Evolutionary conservation across 2,888 invertebrate species (phyloP), one percentile per base, ranked within the genome.

Genomic region (Diloba caeruleocephala): DNA sequence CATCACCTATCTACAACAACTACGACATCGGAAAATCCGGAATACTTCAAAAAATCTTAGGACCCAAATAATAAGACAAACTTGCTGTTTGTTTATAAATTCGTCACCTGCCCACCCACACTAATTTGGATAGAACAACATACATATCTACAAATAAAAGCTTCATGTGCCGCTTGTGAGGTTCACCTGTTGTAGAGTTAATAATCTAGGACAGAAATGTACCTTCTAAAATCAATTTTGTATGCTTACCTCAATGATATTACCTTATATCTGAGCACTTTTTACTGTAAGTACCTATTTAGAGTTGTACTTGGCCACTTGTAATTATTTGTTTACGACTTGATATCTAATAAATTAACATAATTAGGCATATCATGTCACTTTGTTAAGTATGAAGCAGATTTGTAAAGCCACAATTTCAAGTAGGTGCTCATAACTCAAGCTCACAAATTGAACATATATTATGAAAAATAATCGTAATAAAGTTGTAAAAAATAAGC

Each of bases 71-170:
- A n/a, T n/a, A n/a, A n/a, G 5, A 17, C 21, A n/a, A 5, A 13
- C 13, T 38, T 19, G 21, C n/a, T 33, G n/a, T 25, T 46, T 39
- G 38, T 33, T 48, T 13, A 33, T 14, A 33, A 34, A 39, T 39
- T 46, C 19, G 26, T 10, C 46, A 33, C 10, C 39, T 26, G 5
- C 17, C 17, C 17, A 19, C 48, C 28, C 26, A 38, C 38, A 38
- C 23, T 23, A 33, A 33, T 48, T 38, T 32, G 38, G 23, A 17
- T 12, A 19, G 4, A 0, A 19, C 17, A 3, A 5, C 17, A 17
- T 17, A 3, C 3, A 17, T 13, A 14, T 10, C 25, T 25, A 33
- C n/a, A 19, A 33, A 33, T 3, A 8, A 14, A 14, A n/a, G n/a
- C n/a, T n/a, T n/a, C n/a, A n/a, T 12, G 7, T 21, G 21, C 21